Conservation (phyloP, 2,888 invertebrate genomes). For the Cerastis rubricosa region DNA sequence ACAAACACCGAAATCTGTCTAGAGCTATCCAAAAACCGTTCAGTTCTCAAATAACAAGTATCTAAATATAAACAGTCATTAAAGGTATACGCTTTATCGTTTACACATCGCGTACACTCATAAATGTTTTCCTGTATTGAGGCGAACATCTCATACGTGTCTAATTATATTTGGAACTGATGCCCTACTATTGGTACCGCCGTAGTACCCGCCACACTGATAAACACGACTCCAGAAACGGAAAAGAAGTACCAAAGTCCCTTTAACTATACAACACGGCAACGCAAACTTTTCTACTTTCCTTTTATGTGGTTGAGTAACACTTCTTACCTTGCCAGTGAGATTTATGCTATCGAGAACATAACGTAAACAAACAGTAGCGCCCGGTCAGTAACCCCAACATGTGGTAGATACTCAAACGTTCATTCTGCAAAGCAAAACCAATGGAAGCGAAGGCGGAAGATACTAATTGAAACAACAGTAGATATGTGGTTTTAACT, state of each 20-base stretch:
- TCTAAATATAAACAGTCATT: slow-evolving; percentile 72
- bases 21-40: slow-evolving; percentile 25
- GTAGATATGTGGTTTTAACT: slow-evolving; percentile 58
- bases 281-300: slow-evolving; percentile 58
- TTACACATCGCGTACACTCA: slow-evolving; percentile 77
- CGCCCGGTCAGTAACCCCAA: slow-evolving; percentile 62
- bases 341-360: slow-evolving; percentile 47
- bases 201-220: slow-evolving; percentile 36
- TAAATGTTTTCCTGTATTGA: slow-evolving; percentile 80
- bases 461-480: slow-evolving; percentile 67
- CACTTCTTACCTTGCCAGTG: slow-evolving; percentile 39
- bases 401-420: slow-evolving; percentile 63
- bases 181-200: slow-evolving; percentile 61
- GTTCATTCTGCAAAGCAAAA: slow-evolving; percentile 68
- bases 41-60: slow-evolving; percentile 63
- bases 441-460: slow-evolving; percentile 66
- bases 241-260: slow-evolving; percentile 43
- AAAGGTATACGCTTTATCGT: slow-evolving; percentile 74
- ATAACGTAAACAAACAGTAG: slow-evolving; percentile 62
- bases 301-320: slow-evolving; percentile 53
- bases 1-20: slow-evolving; percentile 22
- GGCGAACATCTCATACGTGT: slow-evolving; percentile 66
- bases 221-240: slow-evolving; percentile 34
- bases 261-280: slow-evolving; percentile 47
- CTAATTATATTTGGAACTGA: slow-evolving; percentile 73